Evolutionary conservation across 2,797 vertebrate species (phyloP).

Genomic region (Enteromius afrohamiltoni): DNA sequence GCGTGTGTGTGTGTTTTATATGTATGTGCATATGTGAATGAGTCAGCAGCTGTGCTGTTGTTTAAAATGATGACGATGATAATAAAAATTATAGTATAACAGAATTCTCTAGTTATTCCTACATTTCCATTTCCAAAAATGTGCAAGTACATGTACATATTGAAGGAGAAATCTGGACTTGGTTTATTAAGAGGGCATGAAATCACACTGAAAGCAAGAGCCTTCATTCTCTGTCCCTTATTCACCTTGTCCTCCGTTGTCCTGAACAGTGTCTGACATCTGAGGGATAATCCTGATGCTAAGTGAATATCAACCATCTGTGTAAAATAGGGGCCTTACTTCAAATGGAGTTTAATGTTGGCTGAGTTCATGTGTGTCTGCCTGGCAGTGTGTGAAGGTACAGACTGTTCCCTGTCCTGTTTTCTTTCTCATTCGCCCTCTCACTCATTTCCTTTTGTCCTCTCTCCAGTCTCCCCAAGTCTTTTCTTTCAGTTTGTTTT

Average conservation of each 20-base stretch:
- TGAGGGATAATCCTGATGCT: slow-evolving; percentile 60
- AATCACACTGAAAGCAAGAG: slow-evolving; percentile 56
- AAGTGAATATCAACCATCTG: slow-evolving; percentile 70
- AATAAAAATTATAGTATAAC: slow-evolving; percentile 69
- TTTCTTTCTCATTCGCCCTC: slow-evolving; percentile 55
- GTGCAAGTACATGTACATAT: background rate
- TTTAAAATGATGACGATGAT: slow-evolving; percentile 58
- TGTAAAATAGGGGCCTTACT: slow-evolving; percentile 57
- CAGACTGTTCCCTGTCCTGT: slow-evolving; percentile 72
- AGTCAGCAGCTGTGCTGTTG: slow-evolving; percentile 75
- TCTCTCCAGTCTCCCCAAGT: slow-evolving; percentile 42
- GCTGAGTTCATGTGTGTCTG: slow-evolving; percentile 67
- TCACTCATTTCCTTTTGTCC: slow-evolving; percentile 54
- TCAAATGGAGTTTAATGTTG: slow-evolving; percentile 64
- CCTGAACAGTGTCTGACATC: slow-evolving; percentile 63
- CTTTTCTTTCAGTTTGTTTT: slow-evolving; percentile 61
- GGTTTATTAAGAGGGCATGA: slow-evolving; percentile 48
- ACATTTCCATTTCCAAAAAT: slow-evolving; percentile 16
- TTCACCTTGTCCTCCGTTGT: slow-evolving; percentile 64
- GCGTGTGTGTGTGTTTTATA: slow-evolving; percentile 50
- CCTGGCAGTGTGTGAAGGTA: slow-evolving; percentile 73
- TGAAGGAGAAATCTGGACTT: slow-evolving; percentile 34
- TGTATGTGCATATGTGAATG: background rate
- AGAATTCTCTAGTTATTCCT: slow-evolving; percentile 8
- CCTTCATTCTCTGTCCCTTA: slow-evolving; percentile 44